These are phyloP conservation scores for Erebia palarica DNA, from an alignment of 2,888 invertebrate species.

Conservation along the genomic window DNA sequence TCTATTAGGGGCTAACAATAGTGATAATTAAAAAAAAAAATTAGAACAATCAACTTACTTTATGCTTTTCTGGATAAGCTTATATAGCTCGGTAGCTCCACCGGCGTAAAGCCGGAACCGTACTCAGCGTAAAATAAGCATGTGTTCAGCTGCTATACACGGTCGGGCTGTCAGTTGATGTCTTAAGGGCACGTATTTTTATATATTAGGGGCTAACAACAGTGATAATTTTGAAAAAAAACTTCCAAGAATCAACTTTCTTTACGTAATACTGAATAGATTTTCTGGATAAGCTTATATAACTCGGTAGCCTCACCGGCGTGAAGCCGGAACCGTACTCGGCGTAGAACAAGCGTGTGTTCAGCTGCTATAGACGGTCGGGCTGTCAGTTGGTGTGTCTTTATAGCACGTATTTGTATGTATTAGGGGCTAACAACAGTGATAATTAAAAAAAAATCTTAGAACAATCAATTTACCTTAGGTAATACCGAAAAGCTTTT, in stretches of 20 bases:
- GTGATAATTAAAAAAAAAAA: no score
- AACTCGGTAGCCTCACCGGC: background rate
- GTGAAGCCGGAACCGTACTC: background rate
- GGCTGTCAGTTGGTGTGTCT: background rate
- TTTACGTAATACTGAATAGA: no score
- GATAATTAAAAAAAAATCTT: background rate
- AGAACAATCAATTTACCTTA: background rate
- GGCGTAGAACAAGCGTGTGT: background rate
- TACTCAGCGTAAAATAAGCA: background rate
- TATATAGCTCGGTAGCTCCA: background rate
- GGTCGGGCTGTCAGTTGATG: background rate
- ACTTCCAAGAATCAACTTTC: background rate
- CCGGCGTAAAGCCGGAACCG: background rate
- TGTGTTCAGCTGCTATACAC: background rate
- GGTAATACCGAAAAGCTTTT: no score
- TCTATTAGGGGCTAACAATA: no score
- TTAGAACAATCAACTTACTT: background rate
- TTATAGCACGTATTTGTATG: no score
- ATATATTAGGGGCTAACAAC: no score
- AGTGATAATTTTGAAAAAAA: no score
- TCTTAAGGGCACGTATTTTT: no score
- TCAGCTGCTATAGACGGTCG: background rate
- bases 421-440: no score
- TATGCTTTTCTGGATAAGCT: no score
- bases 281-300: no score